Conservation (phyloP, 1,140 invertebrate genomes). For the Mesaphorura yosii region DNA sequence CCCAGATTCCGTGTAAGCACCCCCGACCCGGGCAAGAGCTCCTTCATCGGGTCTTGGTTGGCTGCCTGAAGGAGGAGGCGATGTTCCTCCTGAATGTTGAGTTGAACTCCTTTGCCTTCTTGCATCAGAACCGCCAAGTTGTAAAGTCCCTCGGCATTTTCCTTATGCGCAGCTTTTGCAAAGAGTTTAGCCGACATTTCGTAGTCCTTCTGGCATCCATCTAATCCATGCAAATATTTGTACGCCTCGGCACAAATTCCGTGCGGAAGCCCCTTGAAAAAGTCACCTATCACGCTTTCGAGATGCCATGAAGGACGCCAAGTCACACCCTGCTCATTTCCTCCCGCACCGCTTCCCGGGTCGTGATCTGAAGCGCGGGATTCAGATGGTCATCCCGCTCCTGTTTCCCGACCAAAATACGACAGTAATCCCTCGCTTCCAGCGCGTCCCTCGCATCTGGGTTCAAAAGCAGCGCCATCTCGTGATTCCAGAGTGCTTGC, state of each 20-base stretch:
- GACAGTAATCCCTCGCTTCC: neutral
- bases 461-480: neutral
- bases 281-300: too few species aligned
- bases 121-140: slow-evolving; percentile 11
- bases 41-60: neutral
- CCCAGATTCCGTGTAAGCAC: slow-evolving; percentile 2
- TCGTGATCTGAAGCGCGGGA: neutral
- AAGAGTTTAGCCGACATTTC: slow-evolving; percentile 7
- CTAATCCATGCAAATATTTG: neutral
- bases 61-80: slow-evolving; percentile 5
- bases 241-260: slow-evolving; percentile 13
- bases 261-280: too few species aligned
- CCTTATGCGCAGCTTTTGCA: slow-evolving; percentile 9
- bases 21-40: neutral
- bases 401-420: neutral
- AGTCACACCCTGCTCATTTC: neutral
- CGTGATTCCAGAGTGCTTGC: slow-evolving; percentile 1
- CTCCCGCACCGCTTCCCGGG: neutral
- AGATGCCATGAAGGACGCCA: too few species aligned
- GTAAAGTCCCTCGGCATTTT: slow-evolving; percentile 20
- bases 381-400: slow-evolving; percentile 12
- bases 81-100: neutral
- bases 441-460: neutral
- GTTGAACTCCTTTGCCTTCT: slow-evolving; percentile 16
- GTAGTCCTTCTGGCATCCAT: neutral